Base-by-base conservation (phyloP, 2,113 vertebrate species). In the Scalopus aquaticus region DNA sequence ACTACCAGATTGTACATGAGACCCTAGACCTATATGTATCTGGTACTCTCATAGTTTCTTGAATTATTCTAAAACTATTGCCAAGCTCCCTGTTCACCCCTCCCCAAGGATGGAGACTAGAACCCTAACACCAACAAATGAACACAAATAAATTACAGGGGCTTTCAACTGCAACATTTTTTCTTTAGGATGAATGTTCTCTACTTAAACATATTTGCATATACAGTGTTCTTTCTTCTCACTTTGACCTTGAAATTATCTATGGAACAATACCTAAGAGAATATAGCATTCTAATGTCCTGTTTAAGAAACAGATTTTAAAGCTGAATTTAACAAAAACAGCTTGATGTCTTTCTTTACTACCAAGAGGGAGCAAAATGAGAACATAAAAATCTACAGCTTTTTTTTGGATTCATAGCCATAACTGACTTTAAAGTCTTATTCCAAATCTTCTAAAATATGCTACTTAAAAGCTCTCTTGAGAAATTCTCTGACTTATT, bases 341-440 rank as follows among this genome's bases (percentile, higher is more conserved):
- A 86, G 42, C n/a, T 72, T 90, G 42, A 72, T 69, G 32, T 44
- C 46, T 91, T 56, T 39, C 67, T 92, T 54, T 19, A 77, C 11
- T 76, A 78, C 2, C 42, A 90, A 96, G 37, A 95, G 49, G 83
- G 86, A 94, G 87, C 37, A 88, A 90, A 95, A 92, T 30, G 39
- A 90, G 73, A 64, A 42, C 54, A 90, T 67, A 74, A 88, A 89
- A 60, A 9, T 39, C 37, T 84, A 30, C 26, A 65, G 56, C 39
- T 72, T 91, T 76, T 88, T 92, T 28, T 12, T 58, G 87, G 30
- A 65, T 90, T 74, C 12, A 62, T 78, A 81, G 46, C 42, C 64
- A 56, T 82, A 86, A 85, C 26, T 5, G 70, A 92, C 22, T 80
- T 46, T 80, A 54, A 92, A 82, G 69, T 72, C n/a, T 94, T 84